These are phyloP conservation scores for Apaloderma vittatum DNA, from an alignment of 2,113 vertebrate genomes.

Conservation along the genomic window DNA sequence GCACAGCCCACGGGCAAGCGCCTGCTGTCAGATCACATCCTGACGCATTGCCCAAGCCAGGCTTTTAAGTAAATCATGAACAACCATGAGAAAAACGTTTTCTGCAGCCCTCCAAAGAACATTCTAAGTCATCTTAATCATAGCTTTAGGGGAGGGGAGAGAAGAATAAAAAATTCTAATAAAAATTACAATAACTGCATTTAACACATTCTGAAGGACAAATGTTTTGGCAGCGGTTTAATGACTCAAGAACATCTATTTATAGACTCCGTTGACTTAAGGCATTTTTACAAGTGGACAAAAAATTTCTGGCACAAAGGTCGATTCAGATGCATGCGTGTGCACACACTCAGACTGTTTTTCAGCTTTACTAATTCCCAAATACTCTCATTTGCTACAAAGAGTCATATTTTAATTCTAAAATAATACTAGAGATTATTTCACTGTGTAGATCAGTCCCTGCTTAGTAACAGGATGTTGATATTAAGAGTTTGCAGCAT, in stretches of 20 bases:
- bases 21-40: not conserved
- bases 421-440: conserved; percentile 29
- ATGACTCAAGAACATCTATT: conserved; percentile 10
- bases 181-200: conserved; percentile 16
- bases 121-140: not conserved
- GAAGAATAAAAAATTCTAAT: not conserved
- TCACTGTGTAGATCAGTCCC: not conserved
- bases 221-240: conserved; percentile 9
- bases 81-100: not conserved
- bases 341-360: not conserved
- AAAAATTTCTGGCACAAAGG: conserved; percentile 9
- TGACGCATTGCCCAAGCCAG: not conserved
- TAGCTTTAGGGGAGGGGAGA: not conserved
- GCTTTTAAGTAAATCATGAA: not conserved
- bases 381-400: not conserved
- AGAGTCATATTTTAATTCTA: conserved; percentile 6
- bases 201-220: conserved; percentile 32
- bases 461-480: not conserved
- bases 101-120: not conserved
- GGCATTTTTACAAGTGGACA: conserved; percentile 8
- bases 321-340: not conserved
- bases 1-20: fast-evolving
- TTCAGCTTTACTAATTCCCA: conserved; percentile 21
- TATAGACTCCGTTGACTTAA: conserved; percentile 9
- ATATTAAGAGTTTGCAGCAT: not conserved